phyloP scores from a whole-genome alignment of 2,888 invertebrate species.

The Nephrotoma guestfalica region DNA sequence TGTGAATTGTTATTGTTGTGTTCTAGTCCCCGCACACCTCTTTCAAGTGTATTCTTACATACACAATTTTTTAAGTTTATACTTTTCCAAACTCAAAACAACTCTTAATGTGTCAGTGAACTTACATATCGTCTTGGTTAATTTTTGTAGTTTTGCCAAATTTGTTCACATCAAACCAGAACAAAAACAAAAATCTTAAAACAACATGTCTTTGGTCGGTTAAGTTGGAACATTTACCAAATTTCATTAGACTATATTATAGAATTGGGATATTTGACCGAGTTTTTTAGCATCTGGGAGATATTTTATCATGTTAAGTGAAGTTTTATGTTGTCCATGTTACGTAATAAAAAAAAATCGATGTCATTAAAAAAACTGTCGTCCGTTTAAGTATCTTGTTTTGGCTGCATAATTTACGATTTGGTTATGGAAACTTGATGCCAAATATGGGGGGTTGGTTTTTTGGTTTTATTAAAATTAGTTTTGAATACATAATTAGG shows the following conservation, averaged over 20 bases:
- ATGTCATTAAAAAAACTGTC: neutral
- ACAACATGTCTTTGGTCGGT: neutral
- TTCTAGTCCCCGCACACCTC: neutral
- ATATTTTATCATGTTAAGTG: neutral
- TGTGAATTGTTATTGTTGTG: neutral
- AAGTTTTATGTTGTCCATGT: neutral
- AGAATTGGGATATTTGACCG: neutral
- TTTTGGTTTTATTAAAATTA: neutral
- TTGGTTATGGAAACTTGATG: neutral
- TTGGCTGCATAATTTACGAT: neutral
- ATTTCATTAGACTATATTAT: neutral
- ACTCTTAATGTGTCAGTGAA: neutral
- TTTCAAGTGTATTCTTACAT: neutral
- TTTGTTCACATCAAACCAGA: neutral
- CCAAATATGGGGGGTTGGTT: neutral
- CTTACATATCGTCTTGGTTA: neutral
- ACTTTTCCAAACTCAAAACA: neutral
- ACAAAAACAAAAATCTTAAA: neutral
- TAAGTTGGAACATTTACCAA: neutral
- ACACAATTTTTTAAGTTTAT: neutral
- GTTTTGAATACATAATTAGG: neutral
- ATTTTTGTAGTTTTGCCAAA: neutral
- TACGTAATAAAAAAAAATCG: too few relatives aligned
- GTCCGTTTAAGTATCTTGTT: neutral
- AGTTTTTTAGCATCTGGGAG: neutral